Evolutionary conservation across 1,140 invertebrate species (phyloP), one percentile per base, ranked within the genome.

Genomic region (Drosophila repleta): DNA sequence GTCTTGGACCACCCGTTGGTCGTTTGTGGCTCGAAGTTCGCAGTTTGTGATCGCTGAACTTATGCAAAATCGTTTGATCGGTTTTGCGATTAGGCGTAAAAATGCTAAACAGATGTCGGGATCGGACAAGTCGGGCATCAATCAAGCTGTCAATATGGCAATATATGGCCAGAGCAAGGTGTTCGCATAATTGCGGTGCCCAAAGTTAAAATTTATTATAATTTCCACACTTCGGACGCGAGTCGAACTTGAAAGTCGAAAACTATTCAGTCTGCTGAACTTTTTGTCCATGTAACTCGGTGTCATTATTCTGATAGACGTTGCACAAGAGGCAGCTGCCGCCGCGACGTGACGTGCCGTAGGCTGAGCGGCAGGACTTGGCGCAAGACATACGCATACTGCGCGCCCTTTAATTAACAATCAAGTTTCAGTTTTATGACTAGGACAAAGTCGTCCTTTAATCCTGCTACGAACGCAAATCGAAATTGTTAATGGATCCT

Each of bases 81-180:
- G 69, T 74, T 76, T 63, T 60, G 48, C 68, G 64, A 74, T 73
- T 75, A 60, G 71, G 57, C 41, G 63, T 64, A 78, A 70, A 77
- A 82, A 68, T 73, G 65, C 67, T 76, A 62, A 68, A 62, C 70
- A 75, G 65, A 52, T 29, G 43, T 60, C 63, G 43, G 37, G 29
- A 43, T 21, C 68, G 43, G 4, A 15, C 46, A 4, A 35, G 32
- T 21, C 69, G 48, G 66, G 66, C 74, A 87, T 87, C 79, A 74
- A 87, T 87, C 83, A 87, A 65, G 72, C 83, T 87, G 82, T 82
- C 82, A 87, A 88, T 87, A 83, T 87, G 83, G 32, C 81, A 81
- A 76, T 85, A 85, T 84, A 71, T 49, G 61, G 51, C 10, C 63
- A 49, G 46, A 66, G 80, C 82, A 81, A 81, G 79, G 79, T 81